Conservation (phyloP, 2,113 vertebrate species). For the Corythaixoides concolor region DNA sequence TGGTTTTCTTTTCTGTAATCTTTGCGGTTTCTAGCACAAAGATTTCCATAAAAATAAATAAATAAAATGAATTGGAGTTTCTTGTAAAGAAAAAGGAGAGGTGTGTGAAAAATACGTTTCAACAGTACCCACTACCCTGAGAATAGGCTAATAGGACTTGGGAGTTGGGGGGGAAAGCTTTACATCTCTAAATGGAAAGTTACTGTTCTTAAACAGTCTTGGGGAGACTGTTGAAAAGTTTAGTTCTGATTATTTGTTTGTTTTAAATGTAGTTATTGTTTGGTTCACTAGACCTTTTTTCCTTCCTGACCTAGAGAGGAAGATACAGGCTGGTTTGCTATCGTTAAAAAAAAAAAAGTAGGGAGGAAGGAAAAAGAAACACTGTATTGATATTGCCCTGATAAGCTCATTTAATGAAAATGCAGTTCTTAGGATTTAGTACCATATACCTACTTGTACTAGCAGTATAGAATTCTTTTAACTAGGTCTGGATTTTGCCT, state of each 20-base stretch:
- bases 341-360: background rate
- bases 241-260: background rate
- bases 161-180: background rate
- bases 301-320: background rate
- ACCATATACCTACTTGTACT: background rate
- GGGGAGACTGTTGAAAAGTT: background rate
- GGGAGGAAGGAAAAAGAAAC: background rate
- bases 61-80: background rate
- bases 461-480: background rate
- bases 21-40: background rate
- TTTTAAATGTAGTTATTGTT: background rate
- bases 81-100: background rate
- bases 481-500: background rate
- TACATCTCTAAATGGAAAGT: background rate
- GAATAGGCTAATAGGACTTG: background rate
- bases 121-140: background rate
- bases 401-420: background rate
- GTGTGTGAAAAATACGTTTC: background rate
- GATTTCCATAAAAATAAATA: background rate
- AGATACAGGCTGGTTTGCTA: background rate
- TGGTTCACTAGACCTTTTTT: background rate
- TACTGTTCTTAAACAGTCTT: background rate
- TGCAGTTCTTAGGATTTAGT: background rate
- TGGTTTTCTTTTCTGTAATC: background rate
- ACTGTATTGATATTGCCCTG: background rate